phyloP scores from a whole-genome alignment of 64 coral and sea anemone genomes.

The Porites lutea region DNA sequence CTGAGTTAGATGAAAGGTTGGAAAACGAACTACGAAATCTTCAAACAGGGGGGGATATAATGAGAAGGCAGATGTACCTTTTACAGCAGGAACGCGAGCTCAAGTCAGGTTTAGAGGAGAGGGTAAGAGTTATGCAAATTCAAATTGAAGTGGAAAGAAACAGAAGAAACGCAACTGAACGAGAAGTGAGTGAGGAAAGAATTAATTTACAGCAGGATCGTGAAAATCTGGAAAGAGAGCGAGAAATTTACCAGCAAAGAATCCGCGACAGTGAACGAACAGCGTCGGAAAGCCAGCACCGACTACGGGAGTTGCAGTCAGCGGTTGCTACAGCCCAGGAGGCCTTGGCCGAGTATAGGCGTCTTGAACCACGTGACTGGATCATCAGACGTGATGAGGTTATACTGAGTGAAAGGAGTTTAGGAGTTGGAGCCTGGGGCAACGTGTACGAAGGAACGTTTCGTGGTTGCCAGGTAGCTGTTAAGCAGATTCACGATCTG shows the following conservation, averaged over 20 bases:
- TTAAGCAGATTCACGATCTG: constrained; percentile 85
- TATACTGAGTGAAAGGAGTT: constrained; percentile 34
- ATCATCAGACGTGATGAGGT: constrained; percentile 84
- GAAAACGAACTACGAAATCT: constrained; percentile 65
- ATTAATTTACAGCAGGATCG: constrained; percentile 22
- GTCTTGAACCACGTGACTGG: constrained; percentile 94
- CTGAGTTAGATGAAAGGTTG: constrained; percentile 64
- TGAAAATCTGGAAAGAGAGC: constrained; percentile 30
- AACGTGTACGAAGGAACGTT: constrained; percentile 80
- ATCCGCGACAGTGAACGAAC: constrained; percentile 52
- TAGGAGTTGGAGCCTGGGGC: constrained; percentile 84
- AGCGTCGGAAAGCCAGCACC: constrained; percentile 43
- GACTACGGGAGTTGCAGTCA: constrained; percentile 61
- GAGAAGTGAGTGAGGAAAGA: constrained; percentile 50
- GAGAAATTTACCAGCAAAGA: constrained; percentile 53
- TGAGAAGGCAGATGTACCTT: constrained; percentile 42
- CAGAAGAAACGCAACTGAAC: constrained; percentile 5
- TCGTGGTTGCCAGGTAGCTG: constrained; percentile 73
- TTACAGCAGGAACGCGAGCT: constrained; percentile 58
- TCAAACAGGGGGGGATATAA: constrained; percentile 39
- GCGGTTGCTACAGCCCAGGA: constrained; percentile 56
- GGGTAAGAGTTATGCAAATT: constrained; percentile 53
- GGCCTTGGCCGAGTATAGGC: too few relatives aligned
- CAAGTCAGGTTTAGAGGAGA: constrained; percentile 57
- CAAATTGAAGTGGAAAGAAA: constrained; percentile 44